phyloP scores from a whole-genome alignment of 2,113 vertebrate species.

The Tetraodon nigroviridis region DNA sequence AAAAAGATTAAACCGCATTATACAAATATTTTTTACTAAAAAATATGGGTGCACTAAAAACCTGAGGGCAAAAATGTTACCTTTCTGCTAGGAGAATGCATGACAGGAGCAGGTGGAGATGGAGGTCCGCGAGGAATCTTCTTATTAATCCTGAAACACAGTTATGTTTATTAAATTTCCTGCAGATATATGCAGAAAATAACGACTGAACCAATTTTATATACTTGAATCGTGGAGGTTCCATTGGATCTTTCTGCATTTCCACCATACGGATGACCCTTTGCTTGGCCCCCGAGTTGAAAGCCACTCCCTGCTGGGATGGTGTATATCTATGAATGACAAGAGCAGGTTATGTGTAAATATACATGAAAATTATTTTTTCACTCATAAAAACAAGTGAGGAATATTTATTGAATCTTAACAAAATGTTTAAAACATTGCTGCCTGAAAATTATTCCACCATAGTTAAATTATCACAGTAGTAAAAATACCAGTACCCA shows the following conservation, averaged over 20 bases:
- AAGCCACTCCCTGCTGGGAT: slow-evolving; percentile 96
- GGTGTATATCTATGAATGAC: slow-evolving; percentile 86
- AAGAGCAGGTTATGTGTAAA: neutral
- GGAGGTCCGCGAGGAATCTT: slow-evolving; percentile 97
- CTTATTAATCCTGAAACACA: slow-evolving; percentile 89
- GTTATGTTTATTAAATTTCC: neutral
- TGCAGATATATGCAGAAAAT: neutral
- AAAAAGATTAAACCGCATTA: no score
- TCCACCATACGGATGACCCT: slow-evolving; percentile 99
- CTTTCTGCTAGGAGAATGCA: slow-evolving; percentile 99
- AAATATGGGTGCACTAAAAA: neutral
- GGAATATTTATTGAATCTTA: neutral
- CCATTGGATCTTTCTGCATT: slow-evolving; percentile 99
- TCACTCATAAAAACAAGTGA: neutral
- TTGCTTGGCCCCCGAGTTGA: slow-evolving; percentile 98
- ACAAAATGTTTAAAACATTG: no score
- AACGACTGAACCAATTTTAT: slow-evolving; percentile 6
- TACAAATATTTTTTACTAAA: neutral
- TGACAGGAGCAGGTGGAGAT: slow-evolving; percentile 95
- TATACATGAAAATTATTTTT: neutral
- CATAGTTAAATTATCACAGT: neutral
- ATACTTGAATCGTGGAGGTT: slow-evolving; percentile 95
- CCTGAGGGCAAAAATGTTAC: slow-evolving; percentile 59
- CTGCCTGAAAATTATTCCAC: neutral
- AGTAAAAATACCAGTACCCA: neutral